Evolutionary conservation across 2,797 vertebrate species (phyloP), one percentile per base, ranked within the genome.

Genomic region (Enteromius paludinosus): DNA sequence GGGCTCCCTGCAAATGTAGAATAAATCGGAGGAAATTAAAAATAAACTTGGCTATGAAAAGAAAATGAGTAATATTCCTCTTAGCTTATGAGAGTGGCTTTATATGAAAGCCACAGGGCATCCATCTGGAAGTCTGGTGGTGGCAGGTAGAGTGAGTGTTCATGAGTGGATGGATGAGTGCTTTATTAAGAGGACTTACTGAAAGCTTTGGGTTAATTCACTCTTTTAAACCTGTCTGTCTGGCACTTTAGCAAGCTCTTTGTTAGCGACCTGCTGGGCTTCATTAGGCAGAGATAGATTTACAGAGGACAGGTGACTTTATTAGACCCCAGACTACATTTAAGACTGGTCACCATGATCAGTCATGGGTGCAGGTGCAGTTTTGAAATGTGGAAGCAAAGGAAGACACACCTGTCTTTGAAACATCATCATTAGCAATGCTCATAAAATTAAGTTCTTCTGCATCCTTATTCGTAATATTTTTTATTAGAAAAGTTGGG

Each of bases 141-240:
- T 28, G 33, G 61, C 61, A 69, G 73, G 81, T 69, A 20, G 28
- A 43, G 4, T 17, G 62, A 45, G 64, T 20, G 0, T 23, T 75
- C 56, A 43, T 54, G 71, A 73, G 62, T 66, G 52, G 49, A 69
- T 68, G 38, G 64, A 76, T 68, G 38, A 76, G 64, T 59, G 73
- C 8, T 68, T 59, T 83, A 83, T 83, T 70, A 74, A 75, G 80
- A 68, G 61, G 62, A 68, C 71, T 77, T 59, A 11, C 45, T 82
- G 71, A 66, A 82, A 41, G 71, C 62, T 82, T 43, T 30, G 71
- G 45, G 61, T 75, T 65, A 68, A 56, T 75, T 68, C 45, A 41
- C 61, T 75, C 47, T 75, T 41, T 59, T 81, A 49, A 52, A 61
- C 69, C 56, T 66, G 45, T 43, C 47, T 75, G 61, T 30, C 33